Percentiles rank a stretch among this genome's conserved stretches.
phyloP scores from a whole-genome alignment of 2,888 invertebrate species.

The Melangyna quadrimaculata region DNA sequence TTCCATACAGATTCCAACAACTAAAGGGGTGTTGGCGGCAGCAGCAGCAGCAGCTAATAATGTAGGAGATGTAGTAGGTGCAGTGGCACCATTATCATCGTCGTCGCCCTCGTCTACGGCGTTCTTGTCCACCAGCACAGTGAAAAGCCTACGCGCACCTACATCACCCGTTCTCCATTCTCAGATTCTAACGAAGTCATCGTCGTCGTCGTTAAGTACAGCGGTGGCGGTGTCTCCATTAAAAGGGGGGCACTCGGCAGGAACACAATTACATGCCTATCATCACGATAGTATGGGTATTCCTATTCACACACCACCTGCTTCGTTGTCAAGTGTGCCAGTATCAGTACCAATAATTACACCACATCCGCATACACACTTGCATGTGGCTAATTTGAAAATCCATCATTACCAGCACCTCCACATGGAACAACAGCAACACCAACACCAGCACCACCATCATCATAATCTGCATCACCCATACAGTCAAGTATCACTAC shows the following conservation, averaged over 20 bases:
- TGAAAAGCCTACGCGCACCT: slow-evolving; percentile 66
- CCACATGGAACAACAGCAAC: slow-evolving; percentile 61
- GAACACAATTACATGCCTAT: slow-evolving; percentile 72
- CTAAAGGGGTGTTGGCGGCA: slow-evolving; percentile 75
- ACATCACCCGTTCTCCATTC: slow-evolving; percentile 65
- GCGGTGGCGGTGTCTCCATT: slow-evolving; percentile 25
- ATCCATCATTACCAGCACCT: slow-evolving; percentile 66
- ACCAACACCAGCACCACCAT: slow-evolving; percentile 56
- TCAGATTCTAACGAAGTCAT: slow-evolving; percentile 66
- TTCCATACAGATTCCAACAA: slow-evolving; percentile 73
- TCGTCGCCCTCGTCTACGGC: slow-evolving; percentile 72
- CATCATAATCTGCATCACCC: slow-evolving; percentile 71
- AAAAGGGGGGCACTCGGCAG: slow-evolving; percentile 68
- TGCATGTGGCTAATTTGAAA: slow-evolving; percentile 67
- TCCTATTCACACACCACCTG: slow-evolving; percentile 72
- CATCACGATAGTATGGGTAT: slow-evolving; percentile 65
- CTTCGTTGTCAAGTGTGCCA: slow-evolving; percentile 75
- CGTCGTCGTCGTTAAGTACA: not conserved
- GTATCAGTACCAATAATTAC: slow-evolving; percentile 76
- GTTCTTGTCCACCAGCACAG: slow-evolving; percentile 72
- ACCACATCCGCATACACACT: slow-evolving; percentile 73
- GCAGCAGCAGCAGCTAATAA: slow-evolving; percentile 72
- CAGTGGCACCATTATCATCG: slow-evolving; percentile 73
- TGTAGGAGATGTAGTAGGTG: slow-evolving; percentile 68
- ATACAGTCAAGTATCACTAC: slow-evolving; percentile 68